Percentiles rank a stretch among this genome's conserved stretches.
Evolutionary conservation across 2,888 invertebrate species (phyloP).

Genomic region (Aelia acuminata): DNA sequence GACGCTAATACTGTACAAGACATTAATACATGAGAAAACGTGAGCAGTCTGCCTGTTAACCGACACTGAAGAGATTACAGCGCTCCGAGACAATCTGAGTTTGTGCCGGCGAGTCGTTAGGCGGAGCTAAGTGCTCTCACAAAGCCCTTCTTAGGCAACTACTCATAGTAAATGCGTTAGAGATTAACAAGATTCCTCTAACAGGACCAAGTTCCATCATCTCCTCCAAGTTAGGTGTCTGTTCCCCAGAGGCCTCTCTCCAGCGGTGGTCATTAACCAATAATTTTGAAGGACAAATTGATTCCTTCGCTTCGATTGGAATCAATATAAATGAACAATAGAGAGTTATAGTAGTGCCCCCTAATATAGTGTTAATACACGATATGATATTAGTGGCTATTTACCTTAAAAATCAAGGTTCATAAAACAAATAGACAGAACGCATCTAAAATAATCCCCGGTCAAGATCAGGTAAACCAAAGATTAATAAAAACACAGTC

Average conservation of each 20-base stretch:
- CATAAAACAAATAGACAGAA: too few species aligned
- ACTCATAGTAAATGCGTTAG: conserved; percentile 56
- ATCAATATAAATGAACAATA: neutral
- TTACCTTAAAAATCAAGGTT: too few species aligned
- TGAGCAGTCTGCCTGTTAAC: conserved; percentile 24
- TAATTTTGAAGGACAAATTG: neutral
- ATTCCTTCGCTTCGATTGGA: neutral
- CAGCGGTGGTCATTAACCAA: neutral
- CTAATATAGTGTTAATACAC: neutral
- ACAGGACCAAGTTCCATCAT: conserved; percentile 55
- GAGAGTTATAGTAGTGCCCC: neutral
- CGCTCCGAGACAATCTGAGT: conserved; percentile 28
- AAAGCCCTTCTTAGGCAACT: conserved; percentile 57
- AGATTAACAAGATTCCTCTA: conserved; percentile 55
- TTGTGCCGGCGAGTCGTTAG: conserved; percentile 41
- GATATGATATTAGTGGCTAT: neutral
- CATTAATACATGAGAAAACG: conserved; percentile 39
- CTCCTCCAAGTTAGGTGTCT: conserved; percentile 39
- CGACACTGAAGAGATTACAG: conserved; percentile 17
- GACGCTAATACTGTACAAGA: conserved; percentile 18
- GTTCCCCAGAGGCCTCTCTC: neutral
- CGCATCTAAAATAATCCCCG: too few species aligned
- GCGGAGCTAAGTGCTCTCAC: conserved; percentile 39
- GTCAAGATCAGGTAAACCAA: too few species aligned
- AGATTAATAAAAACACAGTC: too few species aligned